phyloP scores from a whole-genome alignment of 2,797 vertebrate species.

The Sebastiscus tertius region DNA sequence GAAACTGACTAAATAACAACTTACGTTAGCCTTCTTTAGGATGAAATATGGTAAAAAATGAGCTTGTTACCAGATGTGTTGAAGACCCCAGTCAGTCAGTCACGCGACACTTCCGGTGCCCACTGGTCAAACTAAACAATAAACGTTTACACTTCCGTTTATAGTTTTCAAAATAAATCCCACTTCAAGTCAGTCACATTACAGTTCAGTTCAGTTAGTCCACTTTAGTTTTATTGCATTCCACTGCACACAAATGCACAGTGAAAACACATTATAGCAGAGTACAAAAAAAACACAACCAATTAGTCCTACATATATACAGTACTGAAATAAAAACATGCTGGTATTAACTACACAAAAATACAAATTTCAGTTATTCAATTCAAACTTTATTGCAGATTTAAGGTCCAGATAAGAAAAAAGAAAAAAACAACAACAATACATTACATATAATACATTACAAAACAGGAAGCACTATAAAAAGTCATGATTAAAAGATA shows the following conservation, averaged over 20 bases:
- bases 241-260: not conserved
- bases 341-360: not conserved
- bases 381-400: too few species aligned
- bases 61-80: slow-evolving; percentile 38
- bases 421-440: too few species aligned
- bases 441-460: too few species aligned
- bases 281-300: too few species aligned
- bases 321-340: not conserved
- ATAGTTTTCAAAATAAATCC: slow-evolving; percentile 44
- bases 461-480: too few species aligned
- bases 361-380: not conserved
- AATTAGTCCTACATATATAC: too few species aligned
- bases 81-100: slow-evolving; percentile 20
- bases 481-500: too few species aligned
- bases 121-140: not conserved
- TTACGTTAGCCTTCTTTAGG: fast-evolving
- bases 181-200: too few species aligned
- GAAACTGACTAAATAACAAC: fast-evolving
- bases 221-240: not conserved
- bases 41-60: not conserved
- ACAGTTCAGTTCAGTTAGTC: not conserved
- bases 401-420: too few species aligned
- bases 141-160: not conserved
- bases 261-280: not conserved
- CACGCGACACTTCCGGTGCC: slow-evolving; percentile 61